Evolutionary conservation across 2,888 invertebrate genomes (phyloP), one percentile per base, ranked within the genome.

Genomic region (Acronicta alni): DNA sequence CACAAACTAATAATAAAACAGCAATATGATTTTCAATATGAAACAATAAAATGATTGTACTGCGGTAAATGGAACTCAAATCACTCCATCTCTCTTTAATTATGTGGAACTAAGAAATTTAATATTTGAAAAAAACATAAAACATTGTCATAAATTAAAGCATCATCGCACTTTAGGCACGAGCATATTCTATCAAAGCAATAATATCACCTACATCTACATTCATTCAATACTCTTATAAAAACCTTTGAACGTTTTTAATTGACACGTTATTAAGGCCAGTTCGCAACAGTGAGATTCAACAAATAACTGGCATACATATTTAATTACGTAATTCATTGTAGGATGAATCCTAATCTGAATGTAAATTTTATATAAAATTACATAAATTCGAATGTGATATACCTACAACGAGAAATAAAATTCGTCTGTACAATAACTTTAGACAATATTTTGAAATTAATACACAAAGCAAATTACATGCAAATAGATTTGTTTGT

Each of bases 371-470:
- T 83, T 84, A 82, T 92, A 85, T 89, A 91, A 92, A 91, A 88
- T 87, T 89, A 90, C 83, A 87, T 88, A 87, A 90, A 89, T 90
- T 90, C 90, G 87, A 90, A 89, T 83, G 82, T 83, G 84, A 86
- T 84, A 86, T 80, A 73, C 75, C 75, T 83, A 84, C 68, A 81
- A 79, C 77, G 76, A 80, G 66, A 81, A 83, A 84, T 76, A 74
- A 74, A 57, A 81, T 80, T 83, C 75, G 75, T 82, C 74, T 84
- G 75, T 80, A 85, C 81, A 83, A 82, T 82, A 87, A 86, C 82
- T 85, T 66, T 58, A 66, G 69, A 83, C 66, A 75, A 71, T 72
- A 67, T 64, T 75, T 38, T 58, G 35, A 61, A 72, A 67, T 55
- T 73, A 30, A 30, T 30, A 67, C 65, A 80, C 47, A 72, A 48